Evolutionary conservation across 2,888 invertebrate species (phyloP), one percentile per base, ranked within the genome.

Genomic region (Allygus modestus): DNA sequence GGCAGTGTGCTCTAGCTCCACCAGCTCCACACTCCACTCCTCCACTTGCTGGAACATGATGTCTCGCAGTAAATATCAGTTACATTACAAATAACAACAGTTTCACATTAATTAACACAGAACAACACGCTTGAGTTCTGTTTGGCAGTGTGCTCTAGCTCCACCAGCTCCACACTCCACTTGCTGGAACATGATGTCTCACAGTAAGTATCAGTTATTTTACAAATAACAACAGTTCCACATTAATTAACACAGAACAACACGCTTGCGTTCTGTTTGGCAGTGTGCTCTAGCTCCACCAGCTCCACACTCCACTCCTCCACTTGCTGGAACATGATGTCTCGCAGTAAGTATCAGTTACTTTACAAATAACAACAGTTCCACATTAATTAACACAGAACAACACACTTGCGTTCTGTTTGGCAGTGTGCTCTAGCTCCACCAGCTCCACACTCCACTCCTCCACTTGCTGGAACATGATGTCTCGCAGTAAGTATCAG

Each of bases 81-180:
- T n/a, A n/a, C n/a, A n/a, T n/a, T n/a, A n/a, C n/a, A n/a, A n/a
- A n/a, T n/a, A n/a, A n/a, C n/a, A n/a, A n/a, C n/a, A n/a, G n/a
- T n/a, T n/a, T n/a, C n/a, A n/a, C n/a, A n/a, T n/a, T n/a, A n/a
- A n/a, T n/a, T n/a, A n/a, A 99, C 98, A 91, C 98, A 99, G 88
- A 99, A 94, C 87, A 99, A 92, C 87, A 98, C 95, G 84, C 96
- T 94, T 84, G 99, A 97, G 87, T 95, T 95, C 89, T 96, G 95
- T 90, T 99, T 99, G 31, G 99, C 99, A 87, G 96, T 94, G 91
- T 97, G 96, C 91, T 99, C 99, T 88, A 97, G 93, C 89, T 97
- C 97, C 90, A 99, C 95, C 88, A 99, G 92, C 91, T 98, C 98
- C 87, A 96, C 97, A 84, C 96, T 95, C 99, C 99, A 98, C 98